phyloP scores from a whole-genome alignment of 2,797 vertebrate genomes.

The Pyrocephalus nanus region DNA sequence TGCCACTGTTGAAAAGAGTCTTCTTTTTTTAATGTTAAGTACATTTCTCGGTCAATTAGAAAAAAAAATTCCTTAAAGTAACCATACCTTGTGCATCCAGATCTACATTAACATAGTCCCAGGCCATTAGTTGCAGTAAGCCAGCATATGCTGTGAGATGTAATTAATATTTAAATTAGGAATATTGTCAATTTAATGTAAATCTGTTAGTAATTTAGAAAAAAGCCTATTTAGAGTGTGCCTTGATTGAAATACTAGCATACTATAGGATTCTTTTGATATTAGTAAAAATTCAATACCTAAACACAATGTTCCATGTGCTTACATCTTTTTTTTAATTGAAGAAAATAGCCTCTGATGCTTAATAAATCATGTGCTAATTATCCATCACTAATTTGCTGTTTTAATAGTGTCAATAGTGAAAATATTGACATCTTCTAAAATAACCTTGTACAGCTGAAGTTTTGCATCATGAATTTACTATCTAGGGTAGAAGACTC shows the following conservation, averaged over 20 bases:
- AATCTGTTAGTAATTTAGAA: constrained; percentile 59
- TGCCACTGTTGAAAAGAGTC: neutral
- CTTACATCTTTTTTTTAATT: constrained; percentile 34
- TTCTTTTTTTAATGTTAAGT: neutral
- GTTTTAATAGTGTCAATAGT: constrained; percentile 9
- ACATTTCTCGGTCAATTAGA: neutral
- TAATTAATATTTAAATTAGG: constrained; percentile 71
- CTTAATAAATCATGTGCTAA: constrained; percentile 56
- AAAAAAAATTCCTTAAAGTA: neutral
- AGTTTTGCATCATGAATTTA: neutral
- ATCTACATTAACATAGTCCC: constrained; percentile 22
- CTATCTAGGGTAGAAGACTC: neutral
- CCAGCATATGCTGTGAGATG: constrained; percentile 52
- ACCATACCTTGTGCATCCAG: neutral
- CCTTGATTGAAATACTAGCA: constrained; percentile 27
- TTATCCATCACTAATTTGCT: constrained; percentile 15
- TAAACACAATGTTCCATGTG: constrained; percentile 4
- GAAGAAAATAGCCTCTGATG: constrained; percentile 51
- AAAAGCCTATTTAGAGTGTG: constrained; percentile 16
- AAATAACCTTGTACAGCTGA: neutral
- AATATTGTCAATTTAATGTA: constrained; percentile 55
- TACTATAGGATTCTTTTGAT: constrained; percentile 34
- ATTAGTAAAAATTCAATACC: constrained; percentile 55
- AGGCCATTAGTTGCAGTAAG: constrained; percentile 55
- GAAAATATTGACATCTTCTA: constrained; percentile 24